Evolutionary conservation across 2,113 vertebrate genomes (phyloP).

Genomic region (Eublepharis macularius): DNA sequence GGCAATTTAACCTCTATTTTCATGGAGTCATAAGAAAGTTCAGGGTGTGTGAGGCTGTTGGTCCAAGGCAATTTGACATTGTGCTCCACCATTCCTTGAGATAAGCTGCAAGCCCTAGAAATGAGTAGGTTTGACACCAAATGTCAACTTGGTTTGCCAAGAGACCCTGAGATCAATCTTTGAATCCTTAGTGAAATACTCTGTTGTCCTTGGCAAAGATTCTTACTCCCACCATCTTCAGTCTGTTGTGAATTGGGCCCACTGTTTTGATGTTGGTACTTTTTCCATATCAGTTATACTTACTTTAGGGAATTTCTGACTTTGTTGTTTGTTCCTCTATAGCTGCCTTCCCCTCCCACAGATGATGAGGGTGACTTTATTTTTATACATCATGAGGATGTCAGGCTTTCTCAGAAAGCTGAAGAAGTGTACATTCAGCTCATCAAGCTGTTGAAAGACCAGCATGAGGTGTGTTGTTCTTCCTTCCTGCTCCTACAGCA

Average conservation of each 20-base stretch:
- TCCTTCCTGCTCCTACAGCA: background rate
- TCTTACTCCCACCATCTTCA: background rate
- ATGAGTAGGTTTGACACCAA: background rate
- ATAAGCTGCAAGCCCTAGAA: background rate
- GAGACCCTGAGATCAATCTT: conserved; percentile 5
- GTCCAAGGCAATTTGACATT: background rate
- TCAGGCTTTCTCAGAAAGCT: conserved; percentile 85
- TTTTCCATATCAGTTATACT: background rate
- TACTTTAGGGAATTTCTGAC: conserved; percentile 29
- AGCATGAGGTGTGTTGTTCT: conserved; percentile 81
- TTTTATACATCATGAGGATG: conserved; percentile 89
- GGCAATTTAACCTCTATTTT: background rate
- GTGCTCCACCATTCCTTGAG: background rate
- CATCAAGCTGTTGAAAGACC: conserved; percentile 87
- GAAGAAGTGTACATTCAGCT: conserved; percentile 90
- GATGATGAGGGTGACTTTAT: conserved; percentile 93
- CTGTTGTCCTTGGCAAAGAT: background rate
- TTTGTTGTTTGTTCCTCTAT: conserved; percentile 52
- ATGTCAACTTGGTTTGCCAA: background rate
- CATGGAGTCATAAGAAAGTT: background rate
- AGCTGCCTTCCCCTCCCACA: conserved; percentile 91
- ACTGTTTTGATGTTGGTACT: background rate
- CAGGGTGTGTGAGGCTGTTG: background rate
- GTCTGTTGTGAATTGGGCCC: background rate
- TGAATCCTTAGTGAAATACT: background rate